Conservation (phyloP, 2,797 vertebrate genomes). For the Pterois miles region DNA sequence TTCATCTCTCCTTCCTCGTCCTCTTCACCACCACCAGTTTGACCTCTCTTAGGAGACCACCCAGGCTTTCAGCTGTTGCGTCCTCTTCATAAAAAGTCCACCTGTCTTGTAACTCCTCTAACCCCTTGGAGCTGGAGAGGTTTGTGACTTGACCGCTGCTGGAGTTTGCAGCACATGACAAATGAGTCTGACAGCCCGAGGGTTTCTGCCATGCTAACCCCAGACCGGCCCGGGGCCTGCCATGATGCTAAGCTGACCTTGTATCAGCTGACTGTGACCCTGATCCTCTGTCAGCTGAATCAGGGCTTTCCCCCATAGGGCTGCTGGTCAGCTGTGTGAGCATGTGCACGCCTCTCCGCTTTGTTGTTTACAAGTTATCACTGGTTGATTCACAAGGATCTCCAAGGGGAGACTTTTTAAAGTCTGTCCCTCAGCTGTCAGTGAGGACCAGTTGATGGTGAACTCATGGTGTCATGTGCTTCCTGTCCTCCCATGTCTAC, state of each 20-base stretch:
- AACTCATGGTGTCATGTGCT: conserved; percentile 40
- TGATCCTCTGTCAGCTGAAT: conserved; percentile 79
- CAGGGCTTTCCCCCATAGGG: conserved; percentile 63
- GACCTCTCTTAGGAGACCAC: conserved; percentile 28
- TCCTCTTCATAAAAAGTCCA: conserved; percentile 35
- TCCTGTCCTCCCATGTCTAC: conserved; percentile 50
- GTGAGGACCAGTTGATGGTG: conserved; percentile 28
- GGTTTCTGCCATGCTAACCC: conserved; percentile 42
- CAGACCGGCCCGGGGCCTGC: conserved; percentile 42
- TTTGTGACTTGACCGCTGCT: neutral
- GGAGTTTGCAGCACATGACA: conserved; percentile 33
- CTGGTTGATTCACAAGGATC: conserved; percentile 6
- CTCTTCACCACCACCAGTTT: neutral
- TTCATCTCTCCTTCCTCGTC: conserved; percentile 6
- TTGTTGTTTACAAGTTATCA: conserved; percentile 41
- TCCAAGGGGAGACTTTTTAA: neutral
- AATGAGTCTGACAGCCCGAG: conserved; percentile 21
- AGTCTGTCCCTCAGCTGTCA: conserved; percentile 15
- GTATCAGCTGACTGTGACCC: conserved; percentile 74
- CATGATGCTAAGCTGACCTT: conserved; percentile 72
- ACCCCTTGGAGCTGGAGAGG: neutral
- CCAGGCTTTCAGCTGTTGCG: conserved; percentile 31
- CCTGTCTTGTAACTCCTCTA: conserved; percentile 22
- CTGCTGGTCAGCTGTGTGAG: conserved; percentile 48
- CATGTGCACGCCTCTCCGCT: conserved; percentile 22